A percentile compares a stretch with the other conserved stretches of the same genome.
phyloP scores from a whole-genome alignment of 2,888 invertebrate species.

The Athalia circularis region DNA sequence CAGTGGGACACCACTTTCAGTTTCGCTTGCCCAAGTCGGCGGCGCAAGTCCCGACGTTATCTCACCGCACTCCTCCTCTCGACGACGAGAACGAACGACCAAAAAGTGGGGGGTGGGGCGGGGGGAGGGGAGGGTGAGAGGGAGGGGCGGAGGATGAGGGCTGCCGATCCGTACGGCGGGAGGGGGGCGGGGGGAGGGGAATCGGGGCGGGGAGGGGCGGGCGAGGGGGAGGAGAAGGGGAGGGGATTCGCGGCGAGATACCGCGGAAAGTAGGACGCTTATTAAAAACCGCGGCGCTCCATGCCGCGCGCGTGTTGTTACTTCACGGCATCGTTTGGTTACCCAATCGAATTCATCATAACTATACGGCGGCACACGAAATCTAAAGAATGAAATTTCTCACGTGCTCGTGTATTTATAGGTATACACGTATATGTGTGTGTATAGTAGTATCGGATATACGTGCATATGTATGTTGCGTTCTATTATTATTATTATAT shows the following conservation, averaged over 20 bases:
- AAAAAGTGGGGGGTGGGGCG: slow-evolving; percentile 49
- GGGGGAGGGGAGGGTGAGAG: slow-evolving; percentile 46
- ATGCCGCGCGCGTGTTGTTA: slow-evolving; percentile 46
- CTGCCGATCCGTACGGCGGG: slow-evolving; percentile 45
- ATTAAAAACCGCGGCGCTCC: slow-evolving; percentile 71
- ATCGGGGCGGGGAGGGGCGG: slow-evolving; percentile 28
- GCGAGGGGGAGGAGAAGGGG: slow-evolving; percentile 2
- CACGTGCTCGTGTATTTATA: slow-evolving; percentile 10
- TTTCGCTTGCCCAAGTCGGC: slow-evolving; percentile 66
- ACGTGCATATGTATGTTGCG: too few relatives aligned
- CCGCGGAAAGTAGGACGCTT: slow-evolving; percentile 73
- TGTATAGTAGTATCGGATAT: neutral
- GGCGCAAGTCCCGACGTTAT: slow-evolving; percentile 66
- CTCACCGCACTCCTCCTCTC: slow-evolving; percentile 62
- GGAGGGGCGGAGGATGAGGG: slow-evolving; percentile 49
- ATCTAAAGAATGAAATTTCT: slow-evolving; percentile 51
- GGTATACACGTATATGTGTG: neutral
- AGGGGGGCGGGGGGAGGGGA: slow-evolving; percentile 28
- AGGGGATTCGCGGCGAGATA: slow-evolving; percentile 58
- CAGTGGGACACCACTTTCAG: slow-evolving; percentile 77
- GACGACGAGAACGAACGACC: slow-evolving; percentile 46
- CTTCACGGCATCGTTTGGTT: slow-evolving; percentile 61
- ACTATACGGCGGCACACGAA: slow-evolving; percentile 60
- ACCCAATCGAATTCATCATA: slow-evolving; percentile 73
- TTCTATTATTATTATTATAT: too few relatives aligned